A percentile compares a stretch with the other conserved stretches of the same genome.
These are phyloP conservation scores for Falco rusticolus DNA, from an alignment of 2,797 vertebrate genomes.

Conservation along the genomic window DNA sequence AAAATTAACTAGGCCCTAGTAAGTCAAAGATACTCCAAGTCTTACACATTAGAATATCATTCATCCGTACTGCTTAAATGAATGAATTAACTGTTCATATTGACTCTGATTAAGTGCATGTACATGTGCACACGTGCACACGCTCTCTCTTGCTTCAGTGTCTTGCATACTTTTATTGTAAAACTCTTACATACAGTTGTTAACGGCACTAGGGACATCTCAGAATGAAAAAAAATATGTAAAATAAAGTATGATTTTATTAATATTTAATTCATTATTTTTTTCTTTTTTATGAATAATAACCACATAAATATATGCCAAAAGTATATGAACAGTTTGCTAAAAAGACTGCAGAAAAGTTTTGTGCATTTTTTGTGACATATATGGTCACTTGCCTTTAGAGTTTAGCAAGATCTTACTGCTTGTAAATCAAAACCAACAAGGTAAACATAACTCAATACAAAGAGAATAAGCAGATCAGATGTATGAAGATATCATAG, in stretches of 20 bases:
- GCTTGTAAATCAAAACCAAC: background rate
- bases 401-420: background rate
- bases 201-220: background rate
- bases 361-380: background rate
- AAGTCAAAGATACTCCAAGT: background rate
- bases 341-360: background rate
- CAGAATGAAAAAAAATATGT: background rate
- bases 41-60: background rate
- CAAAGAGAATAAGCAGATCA: background rate
- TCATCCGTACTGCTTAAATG: background rate
- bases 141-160: background rate
- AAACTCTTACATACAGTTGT: background rate
- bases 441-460: background rate
- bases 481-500: background rate
- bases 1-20: background rate
- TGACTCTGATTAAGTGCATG: accelerated
- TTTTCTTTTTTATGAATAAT: background rate
- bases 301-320: background rate
- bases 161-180: background rate
- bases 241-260: background rate
- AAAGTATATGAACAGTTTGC: background rate
- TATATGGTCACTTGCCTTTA: background rate
- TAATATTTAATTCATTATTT: background rate
- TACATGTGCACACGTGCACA: background rate
- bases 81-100: background rate